Percentiles rank a stretch among this genome's conserved stretches.
These are phyloP conservation scores for Copsychus sechellarum DNA, from an alignment of 2,113 vertebrate species.

Conservation along the genomic window DNA sequence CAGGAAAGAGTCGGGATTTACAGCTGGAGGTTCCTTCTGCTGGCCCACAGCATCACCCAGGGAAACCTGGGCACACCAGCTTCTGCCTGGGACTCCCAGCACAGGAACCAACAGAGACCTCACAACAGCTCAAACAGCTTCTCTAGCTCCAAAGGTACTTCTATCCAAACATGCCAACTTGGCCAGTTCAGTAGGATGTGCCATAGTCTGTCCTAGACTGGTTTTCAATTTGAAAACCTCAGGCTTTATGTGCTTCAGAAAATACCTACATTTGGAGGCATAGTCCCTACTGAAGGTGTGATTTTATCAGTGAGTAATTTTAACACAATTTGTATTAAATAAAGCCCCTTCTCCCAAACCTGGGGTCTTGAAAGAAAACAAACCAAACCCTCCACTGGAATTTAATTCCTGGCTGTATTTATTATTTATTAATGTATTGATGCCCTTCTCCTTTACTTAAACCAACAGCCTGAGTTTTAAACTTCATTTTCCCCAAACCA, in stretches of 20 bases:
- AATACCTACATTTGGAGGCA: neutral
- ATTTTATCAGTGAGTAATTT: neutral
- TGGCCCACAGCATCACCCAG: neutral
- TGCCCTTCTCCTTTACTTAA: neutral
- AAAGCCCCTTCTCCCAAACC: neutral
- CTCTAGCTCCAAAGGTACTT: neutral
- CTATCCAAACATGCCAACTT: neutral
- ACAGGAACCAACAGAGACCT: rapidly evolving
- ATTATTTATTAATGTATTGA: neutral
- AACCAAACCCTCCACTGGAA: neutral
- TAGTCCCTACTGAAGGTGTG: neutral
- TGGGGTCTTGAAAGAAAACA: neutral
- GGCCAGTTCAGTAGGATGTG: neutral
- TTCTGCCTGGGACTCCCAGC: neutral
- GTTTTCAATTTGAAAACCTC: neutral
- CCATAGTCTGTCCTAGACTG: neutral
- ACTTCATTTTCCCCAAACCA: neutral
- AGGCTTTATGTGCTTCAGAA: neutral
- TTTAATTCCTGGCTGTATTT: neutral
- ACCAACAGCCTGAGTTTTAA: neutral
- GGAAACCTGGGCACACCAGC: neutral
- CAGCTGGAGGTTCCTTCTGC: neutral
- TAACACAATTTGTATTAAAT: rapidly evolving
- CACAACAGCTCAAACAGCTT: neutral
- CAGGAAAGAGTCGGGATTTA: neutral